These are phyloP conservation scores for Unio pictorum DNA, from an alignment of 2,888 invertebrate genomes.

Conservation along the genomic window DNA sequence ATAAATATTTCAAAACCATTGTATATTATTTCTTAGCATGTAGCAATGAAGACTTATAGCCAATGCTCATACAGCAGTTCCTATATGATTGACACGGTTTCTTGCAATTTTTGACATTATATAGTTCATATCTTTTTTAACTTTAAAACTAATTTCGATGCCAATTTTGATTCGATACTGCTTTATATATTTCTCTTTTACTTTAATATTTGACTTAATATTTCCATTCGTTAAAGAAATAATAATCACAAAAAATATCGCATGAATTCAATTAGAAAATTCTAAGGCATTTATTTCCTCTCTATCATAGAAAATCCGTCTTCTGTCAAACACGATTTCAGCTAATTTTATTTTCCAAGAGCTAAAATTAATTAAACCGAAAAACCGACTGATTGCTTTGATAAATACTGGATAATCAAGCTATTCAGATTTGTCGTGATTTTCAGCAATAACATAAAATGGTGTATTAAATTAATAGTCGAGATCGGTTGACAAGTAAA, in stretches of 20 bases:
- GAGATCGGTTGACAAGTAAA: constrained; percentile 26
- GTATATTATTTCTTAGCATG: too few species aligned
- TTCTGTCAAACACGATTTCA: constrained; percentile 23
- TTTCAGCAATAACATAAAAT: constrained; percentile 16
- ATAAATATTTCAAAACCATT: too few species aligned
- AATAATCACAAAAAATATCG: background rate
- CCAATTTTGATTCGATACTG: too few species aligned
- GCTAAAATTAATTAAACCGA: constrained; percentile 41
- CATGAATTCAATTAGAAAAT: background rate
- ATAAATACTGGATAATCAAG: constrained; percentile 22
- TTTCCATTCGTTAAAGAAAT: background rate
- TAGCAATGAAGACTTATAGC: too few species aligned
- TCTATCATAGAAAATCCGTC: constrained; percentile 1
- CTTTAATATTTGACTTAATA: too few species aligned
- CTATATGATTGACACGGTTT: too few species aligned
- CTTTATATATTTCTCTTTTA: too few species aligned
- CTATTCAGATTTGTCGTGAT: constrained; percentile 34
- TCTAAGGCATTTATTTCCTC: background rate
- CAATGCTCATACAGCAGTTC: too few species aligned
- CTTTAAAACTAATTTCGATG: too few species aligned
- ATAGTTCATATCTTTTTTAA: too few species aligned
- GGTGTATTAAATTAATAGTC: constrained; percentile 37
- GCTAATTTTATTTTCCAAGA: constrained; percentile 39
- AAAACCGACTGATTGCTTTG: constrained; percentile 37
- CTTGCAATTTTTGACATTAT: too few species aligned